Percentiles rank a stretch among this genome's conserved stretches.
Evolutionary conservation across 2,797 vertebrate genomes (phyloP).

Genomic region (Myripristis murdjan): DNA sequence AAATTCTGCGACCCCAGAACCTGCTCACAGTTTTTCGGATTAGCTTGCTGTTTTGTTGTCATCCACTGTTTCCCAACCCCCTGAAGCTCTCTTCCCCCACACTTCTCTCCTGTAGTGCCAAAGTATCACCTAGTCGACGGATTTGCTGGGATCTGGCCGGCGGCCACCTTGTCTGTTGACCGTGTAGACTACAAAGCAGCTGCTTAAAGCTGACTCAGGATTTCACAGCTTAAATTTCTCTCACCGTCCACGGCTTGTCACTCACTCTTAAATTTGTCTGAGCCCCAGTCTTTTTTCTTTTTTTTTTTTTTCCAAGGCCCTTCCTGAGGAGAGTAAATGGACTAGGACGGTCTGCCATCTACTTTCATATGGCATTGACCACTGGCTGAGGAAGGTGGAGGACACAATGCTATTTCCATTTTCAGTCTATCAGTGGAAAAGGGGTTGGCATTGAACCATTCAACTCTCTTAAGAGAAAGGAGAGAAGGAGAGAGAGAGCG

Average conservation of each 20-base stretch:
- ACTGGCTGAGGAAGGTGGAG: conserved; percentile 53
- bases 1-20: background rate
- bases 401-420: conserved; percentile 71
- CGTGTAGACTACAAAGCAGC: conserved; percentile 74
- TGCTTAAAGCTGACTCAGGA: conserved; percentile 75
- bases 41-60: conserved; percentile 35
- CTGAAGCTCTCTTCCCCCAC: conserved; percentile 27
- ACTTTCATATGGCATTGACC: conserved; percentile 61
- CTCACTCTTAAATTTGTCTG: conserved; percentile 58
- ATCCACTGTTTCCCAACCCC: conserved; percentile 22
- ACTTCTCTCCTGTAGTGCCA: conserved; percentile 37
- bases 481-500: conserved; percentile 29
- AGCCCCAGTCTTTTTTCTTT: conserved; percentile 26
- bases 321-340: conserved; percentile 44
- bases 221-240: conserved; percentile 71
- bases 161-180: conserved; percentile 57
- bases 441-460: conserved; percentile 60
- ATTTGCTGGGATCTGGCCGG: conserved; percentile 58
- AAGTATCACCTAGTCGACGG: conserved; percentile 47
- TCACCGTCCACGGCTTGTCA: conserved; percentile 33
- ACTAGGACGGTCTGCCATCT: conserved; percentile 51
- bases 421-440: conserved; percentile 60
- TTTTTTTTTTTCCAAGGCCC: conserved; percentile 18
- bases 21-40: conserved; percentile 33
- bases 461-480: conserved; percentile 46